Evolutionary conservation across 2,113 vertebrate species (phyloP), one percentile per base, ranked within the genome.

Genomic region (Lagenorhynchus albirostris): DNA sequence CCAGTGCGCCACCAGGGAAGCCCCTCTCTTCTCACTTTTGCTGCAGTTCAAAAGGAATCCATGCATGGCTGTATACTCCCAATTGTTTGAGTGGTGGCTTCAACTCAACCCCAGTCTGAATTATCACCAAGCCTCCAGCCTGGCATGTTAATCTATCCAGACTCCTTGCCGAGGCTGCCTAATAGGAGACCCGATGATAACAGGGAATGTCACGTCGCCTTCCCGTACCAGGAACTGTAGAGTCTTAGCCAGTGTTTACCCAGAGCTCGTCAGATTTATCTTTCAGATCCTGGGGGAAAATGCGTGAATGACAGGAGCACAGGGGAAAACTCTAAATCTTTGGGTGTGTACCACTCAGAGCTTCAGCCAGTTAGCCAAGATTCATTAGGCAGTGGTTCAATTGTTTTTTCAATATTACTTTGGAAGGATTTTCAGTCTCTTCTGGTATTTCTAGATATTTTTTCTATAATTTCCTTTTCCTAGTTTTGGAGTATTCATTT

Each of bases 111-210:
- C 21, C 18, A 8, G n/a, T 81, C 80, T 97, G 97, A 98, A 50
- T 96, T 73, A 96, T 94, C 73, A 8, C 91, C 26, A 25, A 13
- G 89, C 71, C 55, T 90, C 50, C 73, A 55, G 86, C 92, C 58
- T 94, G 97, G 93, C 86, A 25, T 20, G 77, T 81, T 91, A 86
- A 97, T 98, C 82, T 97, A 60, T 90, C 90, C 93, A 41, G 79
- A 90, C 38, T 95, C 94, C 86, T 79, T 8, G 44, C 94, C 2
- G 15, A 95, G 73, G 85, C 50, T 96, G 94, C 68, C 84, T 90
- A 79, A 92, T 7, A 92, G 96, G 96, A 76, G 50, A 36, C 63
- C 29, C 0, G 4, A 29, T 36, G 80, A 94, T 87, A 91, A 53
- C 38, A 41, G 70, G 41, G 41, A 89, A 92, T 97, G 92, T 97